Base-by-base conservation (phyloP, 2,888 invertebrate genomes). In the Lomographa bimaculata region DNA sequence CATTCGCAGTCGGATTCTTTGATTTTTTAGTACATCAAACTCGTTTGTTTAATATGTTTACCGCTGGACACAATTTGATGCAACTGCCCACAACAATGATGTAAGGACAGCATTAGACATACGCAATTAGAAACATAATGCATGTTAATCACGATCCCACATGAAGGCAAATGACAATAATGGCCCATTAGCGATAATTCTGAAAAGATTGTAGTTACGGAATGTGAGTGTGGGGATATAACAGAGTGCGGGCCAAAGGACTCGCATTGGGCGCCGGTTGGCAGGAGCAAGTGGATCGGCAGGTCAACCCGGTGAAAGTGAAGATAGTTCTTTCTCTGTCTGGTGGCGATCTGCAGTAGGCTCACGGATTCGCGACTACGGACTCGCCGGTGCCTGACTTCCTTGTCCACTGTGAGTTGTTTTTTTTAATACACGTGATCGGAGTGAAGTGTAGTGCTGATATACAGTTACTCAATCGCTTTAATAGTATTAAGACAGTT, bases 271-370 rank as follows among this genome's bases (percentile, higher is more conserved):
- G 51, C 50, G 50, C 50, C 40, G 58, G 64, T 55, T 57, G 68
- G 55, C 70, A 79, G 85, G 79, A 81, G 69, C 60, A 81, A 76
- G 80, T 81, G 69, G 79, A 72, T 54, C 79, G 57, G 30, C 29
- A 36, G 29, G 20, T 17, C 30, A 26, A 19, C 9, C 16, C 57
- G 75, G 83, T 82, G 87, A 87, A 87, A 87, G 87, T 82, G 35
- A 68, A 65, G 71, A 71, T 60, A 71, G 65, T 59, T 71, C 70
- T 76, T 67, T 76, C 76, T 75, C 73, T 71, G 53, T 55, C 59
- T 42, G 28, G 12, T 23, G 7, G 8, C 29, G 18, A 25, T 23
- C 42, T 37, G 36, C 42, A 43, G 42, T 43, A 16, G 17, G 27
- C 36, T 23, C 23, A 43, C 42, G 36, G 36, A 43, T 54, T 46